Percentiles rank a stretch among this genome's conserved stretches.
Evolutionary conservation across 35 echinoderm and acorn worm species (phyloP).

Genomic region (Apostichopus japonicus): DNA sequence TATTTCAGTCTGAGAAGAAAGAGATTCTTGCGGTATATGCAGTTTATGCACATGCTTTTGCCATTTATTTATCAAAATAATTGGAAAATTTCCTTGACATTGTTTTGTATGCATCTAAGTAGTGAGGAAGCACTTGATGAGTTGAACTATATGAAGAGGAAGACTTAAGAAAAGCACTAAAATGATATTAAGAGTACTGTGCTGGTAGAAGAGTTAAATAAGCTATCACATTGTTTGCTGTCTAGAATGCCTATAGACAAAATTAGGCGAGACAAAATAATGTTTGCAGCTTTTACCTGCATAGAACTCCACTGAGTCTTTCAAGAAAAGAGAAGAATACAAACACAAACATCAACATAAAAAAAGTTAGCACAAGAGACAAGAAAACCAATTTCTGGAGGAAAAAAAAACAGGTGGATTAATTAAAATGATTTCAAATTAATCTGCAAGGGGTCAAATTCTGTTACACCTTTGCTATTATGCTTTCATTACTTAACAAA

Average conservation of each 20-base stretch:
- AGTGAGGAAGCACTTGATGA: not conserved
- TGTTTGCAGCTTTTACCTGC: conserved; percentile 46
- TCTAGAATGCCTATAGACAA: conserved; percentile 1
- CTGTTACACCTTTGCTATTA: too few species aligned
- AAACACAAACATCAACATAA: conserved; percentile 28
- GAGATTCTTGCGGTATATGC: too few species aligned
- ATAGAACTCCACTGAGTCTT: conserved; percentile 54
- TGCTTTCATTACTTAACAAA: too few species aligned
- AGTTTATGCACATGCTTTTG: too few species aligned
- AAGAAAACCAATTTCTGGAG: not conserved
- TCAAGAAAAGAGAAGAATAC: conserved; percentile 42
- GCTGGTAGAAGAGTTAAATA: not conserved
- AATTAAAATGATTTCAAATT: too few species aligned
- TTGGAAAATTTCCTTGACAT: too few species aligned
- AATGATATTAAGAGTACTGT: conserved; percentile 3
- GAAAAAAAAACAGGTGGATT: too few species aligned
- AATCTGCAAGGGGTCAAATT: too few species aligned
- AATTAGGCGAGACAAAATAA: conserved; percentile 2
- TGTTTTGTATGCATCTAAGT: too few species aligned
- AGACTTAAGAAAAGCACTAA: not conserved
- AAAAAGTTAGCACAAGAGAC: not conserved
- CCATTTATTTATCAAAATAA: too few species aligned
- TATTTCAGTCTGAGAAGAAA: too few species aligned
- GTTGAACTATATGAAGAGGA: not conserved
- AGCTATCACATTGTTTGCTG: not conserved